Evolutionary conservation across 2,888 invertebrate species (phyloP).

Genomic region (Philereme transversata): DNA sequence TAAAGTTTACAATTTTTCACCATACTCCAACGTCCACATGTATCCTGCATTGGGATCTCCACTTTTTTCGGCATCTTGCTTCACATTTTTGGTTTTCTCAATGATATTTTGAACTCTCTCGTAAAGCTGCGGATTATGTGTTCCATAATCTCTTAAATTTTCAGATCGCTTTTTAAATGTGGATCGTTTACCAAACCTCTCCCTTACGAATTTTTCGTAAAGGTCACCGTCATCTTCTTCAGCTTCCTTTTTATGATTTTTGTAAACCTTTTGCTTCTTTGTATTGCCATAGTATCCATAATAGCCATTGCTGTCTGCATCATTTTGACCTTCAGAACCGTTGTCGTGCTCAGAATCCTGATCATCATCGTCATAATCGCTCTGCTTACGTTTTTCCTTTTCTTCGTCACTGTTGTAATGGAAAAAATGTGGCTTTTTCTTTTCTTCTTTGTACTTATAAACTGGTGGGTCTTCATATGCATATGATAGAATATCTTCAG

Average conservation of each 20-base stretch:
- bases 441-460: constrained; percentile 45
- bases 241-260: constrained; percentile 48
- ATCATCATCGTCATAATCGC: constrained; percentile 39
- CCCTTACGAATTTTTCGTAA: constrained; percentile 77
- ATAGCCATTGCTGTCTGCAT: constrained; percentile 37
- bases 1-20: constrained; percentile 55
- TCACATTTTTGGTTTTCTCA: constrained; percentile 68
- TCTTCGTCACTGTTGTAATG: constrained; percentile 50
- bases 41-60: constrained; percentile 77
- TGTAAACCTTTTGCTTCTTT: constrained; percentile 50
- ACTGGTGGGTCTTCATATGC: constrained; percentile 51
- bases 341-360: constrained; percentile 40
- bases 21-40: constrained; percentile 82
- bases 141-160: constrained; percentile 50
- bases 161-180: constrained; percentile 64
- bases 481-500: constrained; percentile 72
- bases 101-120: constrained; percentile 64
- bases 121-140: constrained; percentile 60
- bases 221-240: constrained; percentile 63
- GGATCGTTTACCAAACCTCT: constrained; percentile 72
- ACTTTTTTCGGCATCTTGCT: constrained; percentile 68
- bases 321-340: constrained; percentile 40
- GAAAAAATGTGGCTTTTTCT: constrained; percentile 46
- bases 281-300: constrained; percentile 42
- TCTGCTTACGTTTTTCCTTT: constrained; percentile 38